Evolutionary conservation across 2,888 invertebrate genomes (phyloP).

Genomic region (Pheosia gnoma): DNA sequence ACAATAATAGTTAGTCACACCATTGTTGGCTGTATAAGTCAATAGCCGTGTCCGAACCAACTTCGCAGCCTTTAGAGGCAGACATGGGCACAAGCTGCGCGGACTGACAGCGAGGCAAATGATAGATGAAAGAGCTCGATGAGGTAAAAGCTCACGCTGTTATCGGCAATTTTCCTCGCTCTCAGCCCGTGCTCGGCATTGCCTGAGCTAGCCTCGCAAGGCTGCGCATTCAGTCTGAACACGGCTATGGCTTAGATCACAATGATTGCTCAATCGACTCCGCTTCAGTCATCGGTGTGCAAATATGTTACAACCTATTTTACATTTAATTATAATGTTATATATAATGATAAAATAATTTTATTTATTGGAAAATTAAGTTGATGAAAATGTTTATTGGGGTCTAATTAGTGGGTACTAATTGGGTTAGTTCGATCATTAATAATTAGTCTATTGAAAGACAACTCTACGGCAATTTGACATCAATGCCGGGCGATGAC

Average conservation of each 20-base stretch:
- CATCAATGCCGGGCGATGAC: not conserved
- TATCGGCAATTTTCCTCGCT: not conserved
- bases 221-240: not conserved
- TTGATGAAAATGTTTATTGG: not conserved
- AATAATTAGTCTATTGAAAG: conserved; percentile 2
- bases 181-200: not conserved
- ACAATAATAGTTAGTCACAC: too few relatives aligned
- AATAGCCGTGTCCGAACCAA: too few relatives aligned
- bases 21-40: too few relatives aligned
- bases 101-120: too few relatives aligned
- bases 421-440: conserved; percentile 2
- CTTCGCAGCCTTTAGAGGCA: too few relatives aligned
- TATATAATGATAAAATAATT: not conserved
- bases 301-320: not conserved
- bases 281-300: conserved; percentile 4
- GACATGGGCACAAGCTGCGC: too few relatives aligned
- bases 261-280: conserved; percentile 23
- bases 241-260: not conserved
- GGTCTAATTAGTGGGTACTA: not conserved
- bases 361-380: not conserved
- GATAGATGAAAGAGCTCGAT: too few relatives aligned
- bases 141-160: too few relatives aligned
- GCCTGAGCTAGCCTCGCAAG: too few relatives aligned
- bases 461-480: not conserved
- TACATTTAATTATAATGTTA: not conserved